Evolutionary conservation across 1,140 invertebrate species (phyloP), one percentile per base, ranked within the genome.

Genomic region (Bombus fervidus): DNA sequence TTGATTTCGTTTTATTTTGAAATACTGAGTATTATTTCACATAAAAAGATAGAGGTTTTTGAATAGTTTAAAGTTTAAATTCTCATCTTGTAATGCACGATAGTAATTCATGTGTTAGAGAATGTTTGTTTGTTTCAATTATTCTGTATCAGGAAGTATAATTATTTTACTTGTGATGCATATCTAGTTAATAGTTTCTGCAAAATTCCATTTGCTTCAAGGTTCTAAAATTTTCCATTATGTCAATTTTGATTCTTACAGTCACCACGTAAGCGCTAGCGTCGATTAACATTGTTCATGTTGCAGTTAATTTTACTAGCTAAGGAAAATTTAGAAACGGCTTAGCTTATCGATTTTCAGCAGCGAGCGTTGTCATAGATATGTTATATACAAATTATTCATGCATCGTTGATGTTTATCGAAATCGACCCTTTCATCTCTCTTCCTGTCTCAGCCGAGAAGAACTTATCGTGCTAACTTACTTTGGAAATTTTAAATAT

Each of bases 311-410:
- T 71, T 85, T 81, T 66, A 85, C 22, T 82, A 47, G n/a, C 68
- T 25, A 62, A 87, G 39, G 22, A 53, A 15, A 41, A 13, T 13
- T 12, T 59, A 31, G 2, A 28, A 53, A 69, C 53, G 25, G n/a
- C 9, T 75, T 39, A 22, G 25, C 8, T 85, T 68, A 87, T 90
- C 59, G 86, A 87, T 90, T 81, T 66, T 76, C 57, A 57, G 25
- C 37, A 8, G 28, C 53, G 15, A 13, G 39, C 82, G 18, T 71
- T 76, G 76, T 87, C 15, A 66, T 18, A 86, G 64, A 41, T 13
- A 28, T 31, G 18, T 31, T 8, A 34, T 62, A 57, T 22, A 53
- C 18, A 80, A 87, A 28, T 73, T 64, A 37, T 81, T 83, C 62
- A 47, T 77, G 72, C 28, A 66, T 9, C 31, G 34, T 15, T 25